These are phyloP conservation scores for Mareca strepera DNA, from an alignment of 2,797 vertebrate species.

Conservation along the genomic window DNA sequence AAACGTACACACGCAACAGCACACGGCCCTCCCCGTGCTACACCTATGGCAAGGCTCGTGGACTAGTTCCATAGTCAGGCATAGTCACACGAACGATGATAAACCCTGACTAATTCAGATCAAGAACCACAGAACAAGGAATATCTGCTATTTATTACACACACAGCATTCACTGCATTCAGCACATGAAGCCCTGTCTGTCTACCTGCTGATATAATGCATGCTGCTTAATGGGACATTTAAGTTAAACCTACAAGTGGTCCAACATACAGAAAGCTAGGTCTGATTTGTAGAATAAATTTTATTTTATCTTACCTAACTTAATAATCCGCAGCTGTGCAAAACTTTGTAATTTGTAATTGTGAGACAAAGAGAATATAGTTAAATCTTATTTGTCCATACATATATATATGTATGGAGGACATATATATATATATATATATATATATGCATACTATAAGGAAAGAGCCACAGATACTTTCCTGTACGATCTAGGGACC, in stretches of 20 bases:
- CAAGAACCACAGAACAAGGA: not conserved
- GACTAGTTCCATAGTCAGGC: not conserved
- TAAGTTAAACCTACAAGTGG: not conserved
- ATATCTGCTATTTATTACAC: not conserved
- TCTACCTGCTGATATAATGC: not conserved
- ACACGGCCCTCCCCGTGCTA: accelerated
- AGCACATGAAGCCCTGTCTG: not conserved
- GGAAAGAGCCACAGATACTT: not conserved
- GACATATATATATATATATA: not conserved
- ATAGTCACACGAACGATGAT: not conserved
- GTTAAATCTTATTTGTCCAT: not conserved
- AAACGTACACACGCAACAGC: not conserved
- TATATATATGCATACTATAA: not conserved
- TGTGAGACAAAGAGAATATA: conserved; percentile 16
- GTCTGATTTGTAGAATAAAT: not conserved
- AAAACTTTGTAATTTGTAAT: conserved; percentile 15
- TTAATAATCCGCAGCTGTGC: not conserved
- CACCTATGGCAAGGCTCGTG: not conserved
- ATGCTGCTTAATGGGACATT: not conserved
- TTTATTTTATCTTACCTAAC: not conserved
- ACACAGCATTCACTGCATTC: not conserved
- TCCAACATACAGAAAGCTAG: not conserved
- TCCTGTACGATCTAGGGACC: conserved; percentile 9
- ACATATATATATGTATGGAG: not conserved
- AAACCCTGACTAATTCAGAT: not conserved